phyloP scores from a whole-genome alignment of 2,888 invertebrate genomes.

The Brenthis hecate region DNA sequence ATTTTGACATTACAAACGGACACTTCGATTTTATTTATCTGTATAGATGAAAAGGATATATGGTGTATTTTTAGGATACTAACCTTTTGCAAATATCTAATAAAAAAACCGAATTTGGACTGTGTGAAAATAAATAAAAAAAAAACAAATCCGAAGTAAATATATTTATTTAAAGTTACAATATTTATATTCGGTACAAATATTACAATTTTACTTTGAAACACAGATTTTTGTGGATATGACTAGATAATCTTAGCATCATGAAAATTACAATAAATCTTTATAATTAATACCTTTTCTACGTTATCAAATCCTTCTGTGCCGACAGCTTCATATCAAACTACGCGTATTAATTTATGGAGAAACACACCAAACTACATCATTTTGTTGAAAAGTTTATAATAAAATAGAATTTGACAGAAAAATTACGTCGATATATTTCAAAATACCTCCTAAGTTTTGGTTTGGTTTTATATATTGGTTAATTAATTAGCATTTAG shows the following conservation, averaged over 20 bases:
- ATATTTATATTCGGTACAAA: constrained; percentile 51
- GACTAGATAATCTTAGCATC: constrained; percentile 27
- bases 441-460: constrained; percentile 1
- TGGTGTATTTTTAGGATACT: no score
- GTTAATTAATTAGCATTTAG: neutral
- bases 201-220: constrained; percentile 38
- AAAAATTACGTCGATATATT: constrained; percentile 1
- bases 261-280: constrained; percentile 27
- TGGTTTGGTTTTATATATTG: neutral
- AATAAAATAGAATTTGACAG: constrained; percentile 9
- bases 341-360: constrained; percentile 18
- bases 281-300: constrained; percentile 50
- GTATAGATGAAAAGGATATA: no score
- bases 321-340: constrained; percentile 42
- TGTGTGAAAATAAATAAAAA: constrained; percentile 7
- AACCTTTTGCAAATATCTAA: no score
- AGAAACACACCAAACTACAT: constrained; percentile 22
- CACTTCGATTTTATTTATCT: no score
- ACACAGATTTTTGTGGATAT: constrained; percentile 31
- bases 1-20: no score
- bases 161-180: constrained; percentile 51
- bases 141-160: constrained; percentile 30
- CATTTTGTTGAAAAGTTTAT: constrained; percentile 4
- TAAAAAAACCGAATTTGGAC: no score
- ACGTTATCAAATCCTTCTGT: constrained; percentile 69